Base-by-base conservation (phyloP, 2,113 vertebrate species). In the Cranoglanis bouderius region DNA sequence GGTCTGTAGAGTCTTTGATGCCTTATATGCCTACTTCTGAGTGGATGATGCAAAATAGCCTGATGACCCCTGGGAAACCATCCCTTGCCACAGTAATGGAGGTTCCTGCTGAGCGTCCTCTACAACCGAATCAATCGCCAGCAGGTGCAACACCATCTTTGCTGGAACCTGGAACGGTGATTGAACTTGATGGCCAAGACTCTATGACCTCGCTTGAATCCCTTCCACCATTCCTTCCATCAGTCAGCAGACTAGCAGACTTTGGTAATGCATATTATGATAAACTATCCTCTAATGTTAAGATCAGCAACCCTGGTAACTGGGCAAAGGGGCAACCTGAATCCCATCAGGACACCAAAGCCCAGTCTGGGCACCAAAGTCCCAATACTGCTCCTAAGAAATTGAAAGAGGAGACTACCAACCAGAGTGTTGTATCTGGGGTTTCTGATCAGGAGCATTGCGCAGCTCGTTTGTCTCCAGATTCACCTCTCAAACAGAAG, bases 201-300 rank as follows among this genome's bases (percentile, higher is more conserved):
- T 87, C 85, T 0, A 14, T 85, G 51, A 94, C 92, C 0, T 94
- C 94, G 0, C 92, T 94, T 0, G 94, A 95, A 35, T 94, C 94
- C 0, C 10, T 94, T n/a, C 93, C 95, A 1, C 90, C 94, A 0
- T 95, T 94, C 80, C 92, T 95, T 3, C 94, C 95, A 0, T 94
- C 95, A 0, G 85, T 90, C 51, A 94, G 91, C 90, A 95, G 94
- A 94, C 77, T 95, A 0, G 88, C 94, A 6, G 94, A 95, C 82
- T 94, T 95, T 51, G 94, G 94, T 7, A 91, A 92, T 0, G 38
- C 92, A 13, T 88, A 92, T 90, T 85, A 67, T 35, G 91, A 84
- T 86, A 94, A 93, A 49, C 29, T 92, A 38, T 92, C 93, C 0
- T 89, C 61, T 0, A 85, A 89, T 40, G 90, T 92, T 1, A 91